Conservation (phyloP, 30 jellyfish, hydroid and myxozoan genomes). For the Aurelia sp. region DNA sequence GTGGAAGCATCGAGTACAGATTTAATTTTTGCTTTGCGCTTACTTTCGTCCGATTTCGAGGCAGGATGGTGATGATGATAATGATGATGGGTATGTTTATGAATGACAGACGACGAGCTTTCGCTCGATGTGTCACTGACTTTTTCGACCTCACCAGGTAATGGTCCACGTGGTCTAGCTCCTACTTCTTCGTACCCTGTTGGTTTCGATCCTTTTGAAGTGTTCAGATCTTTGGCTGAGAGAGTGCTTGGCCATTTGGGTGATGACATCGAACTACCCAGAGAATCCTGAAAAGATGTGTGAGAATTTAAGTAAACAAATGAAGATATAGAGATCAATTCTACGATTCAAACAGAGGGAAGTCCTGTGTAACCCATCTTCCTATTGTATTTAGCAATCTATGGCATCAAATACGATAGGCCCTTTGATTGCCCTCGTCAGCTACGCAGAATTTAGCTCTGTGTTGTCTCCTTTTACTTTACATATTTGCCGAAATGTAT, state of each 20-base stretch:
- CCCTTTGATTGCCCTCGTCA: too few relatives aligned
- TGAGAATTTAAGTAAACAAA: too few relatives aligned
- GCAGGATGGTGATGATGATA: conserved; percentile 61
- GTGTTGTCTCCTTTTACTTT: too few relatives aligned
- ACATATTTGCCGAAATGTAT: too few relatives aligned
- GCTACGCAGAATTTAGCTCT: too few relatives aligned
- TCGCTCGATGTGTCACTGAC: neutral
- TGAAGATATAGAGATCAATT: too few relatives aligned
- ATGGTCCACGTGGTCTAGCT: conserved; percentile 64
- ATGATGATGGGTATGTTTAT: conserved; percentile 87
- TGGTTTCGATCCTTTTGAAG: conserved; percentile 10
- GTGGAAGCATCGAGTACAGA: neutral
- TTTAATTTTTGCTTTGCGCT: conserved; percentile 16
- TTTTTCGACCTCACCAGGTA: conserved; percentile 57
- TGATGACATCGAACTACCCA: conserved; percentile 25
- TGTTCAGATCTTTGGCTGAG: conserved; percentile 29
- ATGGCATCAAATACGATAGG: too few relatives aligned
- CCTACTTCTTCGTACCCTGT: conserved; percentile 64
- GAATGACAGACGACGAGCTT: conserved; percentile 44
- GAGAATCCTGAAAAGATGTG: neutral
- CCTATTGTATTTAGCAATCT: too few relatives aligned
- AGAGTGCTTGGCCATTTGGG: conserved; percentile 64
- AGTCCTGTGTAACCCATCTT: too few relatives aligned
- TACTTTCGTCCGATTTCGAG: neutral
- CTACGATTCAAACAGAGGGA: too few relatives aligned